Conservation (phyloP, 2,797 vertebrate genomes). For the Myripristis jacobus region DNA sequence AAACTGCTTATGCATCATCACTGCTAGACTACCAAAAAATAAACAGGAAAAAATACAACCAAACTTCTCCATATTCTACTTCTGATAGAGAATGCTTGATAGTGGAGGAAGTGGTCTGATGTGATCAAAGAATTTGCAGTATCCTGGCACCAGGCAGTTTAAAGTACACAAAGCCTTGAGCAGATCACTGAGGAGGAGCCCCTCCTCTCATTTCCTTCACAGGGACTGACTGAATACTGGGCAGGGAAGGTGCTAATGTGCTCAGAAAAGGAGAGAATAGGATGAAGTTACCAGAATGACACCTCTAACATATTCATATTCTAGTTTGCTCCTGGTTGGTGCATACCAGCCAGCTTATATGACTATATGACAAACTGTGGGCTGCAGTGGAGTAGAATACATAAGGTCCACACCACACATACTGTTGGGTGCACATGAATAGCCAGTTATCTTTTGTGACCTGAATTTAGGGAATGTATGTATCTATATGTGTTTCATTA, state of each 20-base stretch:
- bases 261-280: not conserved
- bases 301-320: not conserved
- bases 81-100: conserved; percentile 42
- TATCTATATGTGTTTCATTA: no score
- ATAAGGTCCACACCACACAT: no score
- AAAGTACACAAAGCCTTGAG: conserved; percentile 27
- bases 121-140: conserved; percentile 58
- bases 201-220: conserved; percentile 55
- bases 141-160: conserved; percentile 55
- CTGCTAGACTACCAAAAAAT: not conserved
- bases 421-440: not conserved
- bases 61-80: conserved; percentile 20
- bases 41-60: conserved; percentile 12
- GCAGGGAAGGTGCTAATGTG: conserved; percentile 33
- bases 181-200: conserved; percentile 29
- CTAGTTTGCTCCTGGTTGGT: not conserved
- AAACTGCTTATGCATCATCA: not conserved
- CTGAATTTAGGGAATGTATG: no score
- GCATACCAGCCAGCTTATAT: not conserved
- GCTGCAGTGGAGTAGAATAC: not conserved
- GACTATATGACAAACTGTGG: not conserved
- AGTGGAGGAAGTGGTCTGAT: conserved; percentile 65
- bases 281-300: not conserved
- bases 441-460: no score
- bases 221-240: conserved; percentile 26